Evolutionary conservation across 2,797 vertebrate genomes (phyloP).

Genomic region (Gallinago nigripennis): DNA sequence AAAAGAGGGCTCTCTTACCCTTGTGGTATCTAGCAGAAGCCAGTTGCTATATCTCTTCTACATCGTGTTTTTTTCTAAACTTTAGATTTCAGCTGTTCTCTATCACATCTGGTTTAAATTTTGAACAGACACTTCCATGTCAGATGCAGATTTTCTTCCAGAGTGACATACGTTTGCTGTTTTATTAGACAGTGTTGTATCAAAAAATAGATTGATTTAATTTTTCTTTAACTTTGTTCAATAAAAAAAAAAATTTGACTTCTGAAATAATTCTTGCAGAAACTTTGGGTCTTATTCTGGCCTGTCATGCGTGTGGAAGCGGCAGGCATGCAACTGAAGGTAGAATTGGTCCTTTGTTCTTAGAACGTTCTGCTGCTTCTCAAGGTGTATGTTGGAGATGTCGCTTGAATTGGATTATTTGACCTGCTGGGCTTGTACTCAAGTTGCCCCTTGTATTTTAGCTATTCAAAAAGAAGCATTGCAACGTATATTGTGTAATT

Average conservation of each 20-base stretch:
- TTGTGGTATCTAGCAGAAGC: slow-evolving; percentile 21
- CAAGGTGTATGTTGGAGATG: not conserved
- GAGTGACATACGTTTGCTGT: not conserved
- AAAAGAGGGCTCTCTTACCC: slow-evolving; percentile 33
- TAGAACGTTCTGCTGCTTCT: not conserved
- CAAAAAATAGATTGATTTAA: slow-evolving; percentile 15
- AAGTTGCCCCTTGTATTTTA: not conserved
- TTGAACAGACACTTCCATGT: slow-evolving; percentile 20
- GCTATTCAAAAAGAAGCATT: not conserved
- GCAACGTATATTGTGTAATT: not conserved
- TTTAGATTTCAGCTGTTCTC: slow-evolving; percentile 70
- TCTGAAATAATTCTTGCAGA: not conserved
- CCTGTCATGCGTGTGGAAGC: not conserved
- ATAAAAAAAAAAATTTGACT: not conserved
- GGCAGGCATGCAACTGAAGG: not conserved
- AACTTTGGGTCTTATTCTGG: not conserved
- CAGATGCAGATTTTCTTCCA: slow-evolving; percentile 45
- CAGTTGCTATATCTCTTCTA: slow-evolving; percentile 59
- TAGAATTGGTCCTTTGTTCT: not conserved
- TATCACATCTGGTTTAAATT: slow-evolving; percentile 72
- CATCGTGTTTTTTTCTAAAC: slow-evolving; percentile 53
- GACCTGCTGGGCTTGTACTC: not conserved
- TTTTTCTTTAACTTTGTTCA: not conserved
- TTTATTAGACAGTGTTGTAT: not conserved
- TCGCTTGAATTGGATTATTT: not conserved